A percentile compares a stretch with the other conserved stretches of the same genome.
Evolutionary conservation across 2,113 vertebrate genomes (phyloP).

Genomic region (Parotia lawesii): DNA sequence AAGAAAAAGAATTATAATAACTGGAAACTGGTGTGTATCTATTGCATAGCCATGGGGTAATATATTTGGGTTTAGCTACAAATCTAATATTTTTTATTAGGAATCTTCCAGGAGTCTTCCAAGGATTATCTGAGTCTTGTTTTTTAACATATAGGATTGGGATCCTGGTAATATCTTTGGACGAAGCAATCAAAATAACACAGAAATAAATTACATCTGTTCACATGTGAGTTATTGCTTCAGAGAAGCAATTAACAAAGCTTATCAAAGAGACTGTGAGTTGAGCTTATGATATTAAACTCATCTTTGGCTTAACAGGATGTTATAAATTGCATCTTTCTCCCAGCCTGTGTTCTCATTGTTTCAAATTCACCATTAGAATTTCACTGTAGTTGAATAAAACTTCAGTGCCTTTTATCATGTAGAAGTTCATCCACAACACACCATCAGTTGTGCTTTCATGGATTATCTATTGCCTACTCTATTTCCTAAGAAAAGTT

Average conservation of each 20-base stretch:
- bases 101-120: not conserved
- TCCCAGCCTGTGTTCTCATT: not conserved
- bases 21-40: not conserved
- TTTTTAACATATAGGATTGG: not conserved
- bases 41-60: not conserved
- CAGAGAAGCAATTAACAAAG: not conserved
- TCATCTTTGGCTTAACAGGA: not conserved
- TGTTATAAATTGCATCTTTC: not conserved
- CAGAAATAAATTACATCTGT: not conserved
- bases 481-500: not conserved
- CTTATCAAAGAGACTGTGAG: not conserved
- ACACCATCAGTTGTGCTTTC: not conserved
- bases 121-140: not conserved
- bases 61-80: not conserved
- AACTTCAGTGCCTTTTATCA: not conserved
- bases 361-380: not conserved
- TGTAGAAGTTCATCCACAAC: not conserved
- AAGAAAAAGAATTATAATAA: not conserved
- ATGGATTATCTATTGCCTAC: not conserved
- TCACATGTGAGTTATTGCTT: not conserved
- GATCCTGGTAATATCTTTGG: not conserved
- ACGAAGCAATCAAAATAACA: rapidly evolving
- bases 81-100: not conserved
- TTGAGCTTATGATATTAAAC: not conserved
- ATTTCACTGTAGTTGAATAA: not conserved